Percentiles rank a stretch among this genome's conserved stretches.
These are phyloP conservation scores for Syrphus vitripennis DNA, from an alignment of 2,888 invertebrate genomes.

Conservation along the genomic window DNA sequence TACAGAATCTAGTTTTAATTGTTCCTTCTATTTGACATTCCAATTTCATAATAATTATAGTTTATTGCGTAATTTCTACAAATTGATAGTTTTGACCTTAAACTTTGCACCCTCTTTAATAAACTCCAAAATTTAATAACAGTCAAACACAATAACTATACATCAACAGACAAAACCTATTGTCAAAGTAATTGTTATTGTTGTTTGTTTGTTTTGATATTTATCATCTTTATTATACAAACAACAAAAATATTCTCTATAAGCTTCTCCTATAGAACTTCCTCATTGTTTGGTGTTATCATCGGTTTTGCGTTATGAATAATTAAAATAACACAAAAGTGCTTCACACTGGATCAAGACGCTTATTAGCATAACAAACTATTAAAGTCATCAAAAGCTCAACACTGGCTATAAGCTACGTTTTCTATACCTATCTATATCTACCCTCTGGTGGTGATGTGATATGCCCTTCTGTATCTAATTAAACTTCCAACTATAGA, in stretches of 20 bases:
- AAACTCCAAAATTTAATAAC: not conserved
- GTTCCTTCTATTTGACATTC: not conserved
- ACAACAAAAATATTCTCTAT: not conserved
- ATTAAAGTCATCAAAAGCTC: constrained; percentile 34
- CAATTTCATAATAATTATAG: not conserved
- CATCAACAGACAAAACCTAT: not conserved
- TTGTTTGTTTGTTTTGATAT: not conserved
- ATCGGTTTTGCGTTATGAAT: constrained; percentile 50
- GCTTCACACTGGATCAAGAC: constrained; percentile 2
- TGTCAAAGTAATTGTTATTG: not conserved
- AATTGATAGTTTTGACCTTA: not conserved
- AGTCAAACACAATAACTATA: not conserved
- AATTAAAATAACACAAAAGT: constrained; percentile 25
- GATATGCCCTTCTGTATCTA: constrained; percentile 23
- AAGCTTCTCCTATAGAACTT: constrained; percentile 46
- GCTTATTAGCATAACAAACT: constrained; percentile 43
- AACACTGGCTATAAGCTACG: not conserved
- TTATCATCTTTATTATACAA: not conserved
- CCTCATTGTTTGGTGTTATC: constrained; percentile 52
- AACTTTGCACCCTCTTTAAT: not conserved
- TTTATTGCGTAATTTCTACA: not conserved
- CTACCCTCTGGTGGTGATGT: not conserved
- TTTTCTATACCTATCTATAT: not conserved
- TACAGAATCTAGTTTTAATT: too few relatives aligned
- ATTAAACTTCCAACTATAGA: constrained; percentile 25